Evolutionary conservation across 2,888 invertebrate genomes (phyloP), one percentile per base, ranked within the genome.

Genomic region (Hecatera dysodea): DNA sequence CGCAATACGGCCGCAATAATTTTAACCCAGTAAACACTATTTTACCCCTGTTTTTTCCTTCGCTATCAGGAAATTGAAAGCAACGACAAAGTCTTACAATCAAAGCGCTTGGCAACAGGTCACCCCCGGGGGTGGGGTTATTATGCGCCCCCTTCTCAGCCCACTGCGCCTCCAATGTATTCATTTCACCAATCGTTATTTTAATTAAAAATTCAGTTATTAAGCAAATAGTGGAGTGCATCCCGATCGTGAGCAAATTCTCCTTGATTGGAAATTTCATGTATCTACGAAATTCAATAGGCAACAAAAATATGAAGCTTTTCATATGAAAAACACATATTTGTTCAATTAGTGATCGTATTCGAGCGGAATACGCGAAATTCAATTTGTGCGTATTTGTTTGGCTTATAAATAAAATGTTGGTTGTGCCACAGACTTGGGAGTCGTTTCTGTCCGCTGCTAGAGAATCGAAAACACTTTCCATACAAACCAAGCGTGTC

Each of bases 11-110:
- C 44, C 19, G 19, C 44, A 44, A 44, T 46, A 1, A 46, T 22
- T n/a, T 6, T 1, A 12, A 33, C 3, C 55, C 22, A n/a, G 12
- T 33, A 6, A 19, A 19, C 29, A 53, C 29, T 33, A 19, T 53
- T 56, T 33, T 33, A 56, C 33, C 7, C 56, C 17, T 29, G 29
- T 29, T 6, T 1, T 19, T 1, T 12, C 8, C 6, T 19, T 2
- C n/a, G 17, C 27, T 66, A 27, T 4, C 5, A 66, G 17, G 17
- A 27, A 67, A 52, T 53, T 44, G 17, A 67, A 67, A 29, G 5
- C 19, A 19, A 22, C n/a, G 44, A 15, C 8, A 1, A 46, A 22
- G n/a, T 50, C 57, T 71, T 42, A 42, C 33, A 36, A 42, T 42
- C 15, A 33, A 29, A 24, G 17, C 8, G 15, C 17, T 19, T 6